Evolutionary conservation across 2,113 vertebrate genomes (phyloP).

Genomic region (Chaetura pelagica): DNA sequence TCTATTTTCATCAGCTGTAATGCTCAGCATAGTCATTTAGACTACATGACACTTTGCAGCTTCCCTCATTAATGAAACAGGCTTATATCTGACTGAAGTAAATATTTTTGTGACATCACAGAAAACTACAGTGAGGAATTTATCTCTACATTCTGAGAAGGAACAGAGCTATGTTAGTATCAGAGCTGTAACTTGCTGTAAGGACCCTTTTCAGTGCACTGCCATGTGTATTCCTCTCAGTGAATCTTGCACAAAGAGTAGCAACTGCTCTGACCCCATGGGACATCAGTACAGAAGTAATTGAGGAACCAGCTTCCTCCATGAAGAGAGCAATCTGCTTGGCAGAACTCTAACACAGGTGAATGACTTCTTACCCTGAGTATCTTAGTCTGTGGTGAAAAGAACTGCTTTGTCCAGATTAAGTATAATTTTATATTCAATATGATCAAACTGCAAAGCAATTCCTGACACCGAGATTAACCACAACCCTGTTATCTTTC

Average conservation of each 20-base stretch:
- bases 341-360: background rate
- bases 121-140: background rate
- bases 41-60: background rate
- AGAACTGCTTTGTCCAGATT: background rate
- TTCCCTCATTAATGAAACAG: background rate
- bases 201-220: background rate
- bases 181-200: background rate
- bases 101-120: background rate
- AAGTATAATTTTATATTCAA: background rate
- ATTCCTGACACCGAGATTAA: background rate
- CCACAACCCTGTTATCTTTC: background rate
- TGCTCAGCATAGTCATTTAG: background rate
- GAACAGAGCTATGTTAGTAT: background rate
- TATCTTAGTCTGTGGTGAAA: rapidly evolving
- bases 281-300: background rate
- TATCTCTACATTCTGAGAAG: background rate
- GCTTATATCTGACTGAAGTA: background rate
- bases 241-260: rapidly evolving
- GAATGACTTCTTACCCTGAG: rapidly evolving
- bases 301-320: background rate
- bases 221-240: no score
- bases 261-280: background rate
- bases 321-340: background rate
- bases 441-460: background rate
- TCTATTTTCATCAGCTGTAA: background rate